Evolutionary conservation across 1,140 invertebrate species (phyloP), one percentile per base, ranked within the genome.

Genomic region (Pissodes strobi): DNA sequence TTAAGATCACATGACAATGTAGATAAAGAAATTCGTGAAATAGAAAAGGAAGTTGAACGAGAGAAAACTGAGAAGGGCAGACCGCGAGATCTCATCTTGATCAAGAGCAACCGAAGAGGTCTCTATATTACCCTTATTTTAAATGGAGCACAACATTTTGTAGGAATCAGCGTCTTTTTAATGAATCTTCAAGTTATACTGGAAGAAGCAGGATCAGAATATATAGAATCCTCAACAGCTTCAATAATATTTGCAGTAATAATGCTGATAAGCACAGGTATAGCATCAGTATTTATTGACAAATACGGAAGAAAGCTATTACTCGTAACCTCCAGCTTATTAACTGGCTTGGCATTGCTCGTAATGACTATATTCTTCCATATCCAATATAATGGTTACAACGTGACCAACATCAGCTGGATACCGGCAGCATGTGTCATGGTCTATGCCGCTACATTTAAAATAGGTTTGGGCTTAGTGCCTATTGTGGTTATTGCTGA

Each of bases 401-500:
- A 69, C 34, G 13, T 67, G 6, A 19, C 8, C 10, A 23, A 3
- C n/a, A 45, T 58, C 27, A 68, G 45, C 34, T 71, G 69, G 69
- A 49, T 71, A 19, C 69, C 69, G 2, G 37, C 65, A 38, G 45
- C 56, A 10, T 63, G 66, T 2, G 66, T 66, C 1, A 60, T 71
- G 58, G 15, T 69, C 8, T 71, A 71, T 30, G 67, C 69, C 12
- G 45, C 49, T n/a, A 57, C 61, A 10, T 71, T 71, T 52, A 71
- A 69, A 67, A 38, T 55, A 17, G 69, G 69, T n/a, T 41, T 71
- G 12, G 69, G 69, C 19, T 38, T 89, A 2, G 85, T 91, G 34
- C 88, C 89, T 0, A 89, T 88, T 82, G 81, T 90, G 5, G 80
- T 90, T 66, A 84, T 88, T 71, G 82, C 79, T 13, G 85, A 89